Evolutionary conservation across 2,113 vertebrate genomes (phyloP), one percentile per base, ranked within the genome.

Genomic region (Petroica traversi): DNA sequence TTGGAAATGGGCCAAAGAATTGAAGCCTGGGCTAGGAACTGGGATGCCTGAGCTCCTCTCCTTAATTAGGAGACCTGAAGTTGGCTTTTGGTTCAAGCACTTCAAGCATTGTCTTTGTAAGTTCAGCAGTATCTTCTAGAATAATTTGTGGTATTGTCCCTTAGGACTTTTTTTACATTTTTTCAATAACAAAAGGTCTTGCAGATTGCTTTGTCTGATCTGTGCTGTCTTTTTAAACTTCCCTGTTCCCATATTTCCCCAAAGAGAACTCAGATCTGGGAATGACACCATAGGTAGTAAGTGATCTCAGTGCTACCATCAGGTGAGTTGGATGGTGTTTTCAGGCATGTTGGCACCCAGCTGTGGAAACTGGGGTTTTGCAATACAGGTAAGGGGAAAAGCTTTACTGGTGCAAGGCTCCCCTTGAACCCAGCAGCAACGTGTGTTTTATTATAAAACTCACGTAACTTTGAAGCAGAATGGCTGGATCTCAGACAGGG

Each of bases 361-460:
- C 36, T 81, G 3, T 72, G 49, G 14, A 40, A 73, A 12, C 26
- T 66, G 45, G 22, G 5, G 1, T 43, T 84, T 43, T 64, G 49
- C 40, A n/a, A 0, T 58, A 15, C 0, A 2, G 40, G 11, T 43
- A 23, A 33, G 34, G 24, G 29, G 43, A 54, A 59, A 3, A 67
- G 29, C 52, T 83, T 58, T 72, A 3, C n/a, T 57, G 48, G 18
- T 34, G 46, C 57, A 85, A 79, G 40, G 34, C 23, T 68, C 5
- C 49, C 6, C 57, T 58, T 51, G 61, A 24, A 36, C 19, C 33
- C 46, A 43, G 40, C 43, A 55, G 33, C 8, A 51, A 7, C 19
- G 9, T 17, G 34, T 38, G 2, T 1, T 73, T 72, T 46, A 9
- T 12, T 14, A 7, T 49, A 11, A 73, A 91, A 51, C 34, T 68